Evolutionary conservation across 2,888 invertebrate genomes (phyloP).

Genomic region (Iselma pallidipennis): DNA sequence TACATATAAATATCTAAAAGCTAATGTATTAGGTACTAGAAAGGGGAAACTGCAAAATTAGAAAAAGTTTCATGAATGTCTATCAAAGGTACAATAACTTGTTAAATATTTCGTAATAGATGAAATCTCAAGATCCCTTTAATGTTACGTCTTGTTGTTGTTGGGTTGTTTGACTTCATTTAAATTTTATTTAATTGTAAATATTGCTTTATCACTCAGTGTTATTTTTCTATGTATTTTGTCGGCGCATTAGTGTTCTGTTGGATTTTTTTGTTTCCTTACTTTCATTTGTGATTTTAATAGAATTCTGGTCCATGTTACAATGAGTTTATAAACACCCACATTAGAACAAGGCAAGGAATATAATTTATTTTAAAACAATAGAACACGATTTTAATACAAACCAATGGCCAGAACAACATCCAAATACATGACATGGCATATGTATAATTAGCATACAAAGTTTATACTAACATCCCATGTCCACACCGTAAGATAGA

Average conservation of each 20-base stretch:
- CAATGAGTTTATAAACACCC: constrained; percentile 53
- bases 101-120: not conserved
- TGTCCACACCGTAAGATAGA: not conserved
- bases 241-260: no score
- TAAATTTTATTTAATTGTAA: not conserved
- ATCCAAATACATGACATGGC: constrained; percentile 55
- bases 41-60: not conserved
- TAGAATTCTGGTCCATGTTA: constrained; percentile 41
- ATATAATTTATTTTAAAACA: constrained; percentile 56
- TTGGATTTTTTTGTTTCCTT: no score
- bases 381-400: constrained; percentile 56
- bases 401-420: constrained; percentile 53
- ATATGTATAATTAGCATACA: constrained; percentile 57
- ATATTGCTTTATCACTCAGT: no score
- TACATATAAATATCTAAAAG: no score
- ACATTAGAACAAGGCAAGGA: constrained; percentile 45
- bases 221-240: no score
- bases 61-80: not conserved
- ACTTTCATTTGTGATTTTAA: constrained; percentile 26
- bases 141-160: not conserved
- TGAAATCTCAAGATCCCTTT: not conserved
- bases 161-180: not conserved
- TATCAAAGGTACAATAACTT: not conserved
- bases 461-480: constrained; percentile 43
- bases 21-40: no score